Percentiles rank a stretch among this genome's conserved stretches.
Conservation (phyloP, 2,888 invertebrate genomes). For the Chrysomela aeneicollis region DNA sequence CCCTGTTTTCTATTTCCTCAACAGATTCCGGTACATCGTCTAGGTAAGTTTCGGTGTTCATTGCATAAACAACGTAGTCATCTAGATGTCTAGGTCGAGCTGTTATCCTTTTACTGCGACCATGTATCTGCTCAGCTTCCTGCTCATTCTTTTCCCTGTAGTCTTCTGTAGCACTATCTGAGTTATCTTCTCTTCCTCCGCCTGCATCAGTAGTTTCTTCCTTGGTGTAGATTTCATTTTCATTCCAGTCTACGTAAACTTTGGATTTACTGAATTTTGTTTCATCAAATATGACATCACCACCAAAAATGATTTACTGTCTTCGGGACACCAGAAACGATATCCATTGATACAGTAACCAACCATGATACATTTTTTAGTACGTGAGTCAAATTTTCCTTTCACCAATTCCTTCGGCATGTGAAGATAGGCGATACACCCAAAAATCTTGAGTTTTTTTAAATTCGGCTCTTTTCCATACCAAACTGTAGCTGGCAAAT, state of each 20-base stretch:
- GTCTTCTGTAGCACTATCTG: no score
- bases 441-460: constrained; percentile 49
- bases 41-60: constrained; percentile 26
- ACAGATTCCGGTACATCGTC: constrained; percentile 36
- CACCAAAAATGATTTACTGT: constrained; percentile 23
- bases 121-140: no score
- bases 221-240: no score
- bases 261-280: constrained; percentile 2
- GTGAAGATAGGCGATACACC: constrained; percentile 47
- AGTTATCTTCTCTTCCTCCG: no score
- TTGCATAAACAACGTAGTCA: constrained; percentile 16
- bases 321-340: constrained; percentile 27
- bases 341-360: constrained; percentile 38
- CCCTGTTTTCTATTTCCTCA: constrained; percentile 26
- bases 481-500: constrained; percentile 52
- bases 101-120: no score
- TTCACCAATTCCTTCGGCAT: constrained; percentile 48
- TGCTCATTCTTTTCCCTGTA: no score
- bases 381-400: constrained; percentile 27
- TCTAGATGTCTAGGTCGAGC: no score
- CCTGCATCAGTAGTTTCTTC: constrained; percentile 5
- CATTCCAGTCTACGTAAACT: no score
- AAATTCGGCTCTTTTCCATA: constrained; percentile 48
- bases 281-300: constrained; percentile 36
- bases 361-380: constrained; percentile 31